These are phyloP conservation scores for Enteromius mattozi DNA, from an alignment of 2,797 vertebrate genomes.

Conservation along the genomic window DNA sequence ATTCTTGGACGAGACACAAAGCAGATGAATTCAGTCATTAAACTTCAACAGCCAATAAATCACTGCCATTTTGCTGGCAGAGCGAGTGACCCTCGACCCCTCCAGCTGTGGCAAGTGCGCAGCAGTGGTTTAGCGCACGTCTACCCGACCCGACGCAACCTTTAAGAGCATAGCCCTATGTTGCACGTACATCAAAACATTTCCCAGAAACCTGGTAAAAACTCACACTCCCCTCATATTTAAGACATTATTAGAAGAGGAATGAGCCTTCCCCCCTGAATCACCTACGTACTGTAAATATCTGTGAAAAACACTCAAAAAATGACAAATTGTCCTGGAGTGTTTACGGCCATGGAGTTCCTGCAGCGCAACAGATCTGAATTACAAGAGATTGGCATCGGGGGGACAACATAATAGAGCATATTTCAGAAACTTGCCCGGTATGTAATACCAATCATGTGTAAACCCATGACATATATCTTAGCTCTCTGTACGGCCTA, in stretches of 20 bases:
- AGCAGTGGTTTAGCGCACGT: conserved; percentile 55
- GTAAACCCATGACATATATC: conserved; percentile 47
- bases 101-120: conserved; percentile 74
- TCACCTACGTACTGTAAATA: neutral
- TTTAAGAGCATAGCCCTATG: neutral
- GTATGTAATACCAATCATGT: conserved; percentile 30
- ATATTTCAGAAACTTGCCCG: conserved; percentile 12
- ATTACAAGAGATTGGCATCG: conserved; percentile 1
- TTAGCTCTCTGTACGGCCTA: conserved; percentile 29
- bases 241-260: neutral
- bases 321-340: conserved; percentile 7
- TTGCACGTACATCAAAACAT: neutral
- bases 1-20: conserved; percentile 59
- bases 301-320: neutral
- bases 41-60: conserved; percentile 67
- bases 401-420: neutral
- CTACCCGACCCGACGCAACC: conserved; percentile 49
- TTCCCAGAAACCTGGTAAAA: conserved; percentile 3
- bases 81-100: conserved; percentile 64
- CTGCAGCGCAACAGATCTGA: neutral
- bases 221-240: conserved; percentile 13
- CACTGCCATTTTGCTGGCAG: conserved; percentile 60
- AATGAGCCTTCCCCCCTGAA: neutral
- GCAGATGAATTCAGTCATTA: conserved; percentile 72
- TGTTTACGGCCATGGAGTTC: conserved; percentile 15